Evolutionary conservation across 2,113 vertebrate genomes (phyloP).

Genomic region (Thymallus thymallus): DNA sequence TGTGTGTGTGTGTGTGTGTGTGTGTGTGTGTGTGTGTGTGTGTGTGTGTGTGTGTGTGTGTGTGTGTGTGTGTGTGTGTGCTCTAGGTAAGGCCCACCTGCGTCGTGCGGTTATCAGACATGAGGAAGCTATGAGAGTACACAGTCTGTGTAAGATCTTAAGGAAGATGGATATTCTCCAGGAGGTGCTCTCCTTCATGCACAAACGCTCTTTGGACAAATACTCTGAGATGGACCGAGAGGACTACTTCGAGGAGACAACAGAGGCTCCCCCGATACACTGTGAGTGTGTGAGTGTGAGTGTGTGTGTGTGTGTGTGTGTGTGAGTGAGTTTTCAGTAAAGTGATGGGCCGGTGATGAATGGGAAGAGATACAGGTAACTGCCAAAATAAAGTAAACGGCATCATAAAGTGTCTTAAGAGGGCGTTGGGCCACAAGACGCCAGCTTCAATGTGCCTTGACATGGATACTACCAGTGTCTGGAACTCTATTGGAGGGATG

Average conservation of each 20-base stretch:
- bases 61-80: background rate
- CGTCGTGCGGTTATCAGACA: slow-evolving; percentile 85
- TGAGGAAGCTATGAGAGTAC: slow-evolving; percentile 89
- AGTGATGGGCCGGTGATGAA: too few species aligned
- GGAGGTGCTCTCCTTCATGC: slow-evolving; percentile 79
- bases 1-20: too few species aligned
- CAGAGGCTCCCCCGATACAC: slow-evolving; percentile 83
- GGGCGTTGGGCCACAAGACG: too few species aligned
- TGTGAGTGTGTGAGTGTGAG: slow-evolving; percentile 69
- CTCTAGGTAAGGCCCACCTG: slow-evolving; percentile 88
- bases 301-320: background rate
- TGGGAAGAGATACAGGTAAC: too few species aligned
- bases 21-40: too few species aligned
- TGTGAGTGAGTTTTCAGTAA: too few species aligned
- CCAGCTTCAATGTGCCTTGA: too few species aligned
- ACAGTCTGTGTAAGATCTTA: slow-evolving; percentile 81
- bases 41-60: too few species aligned
- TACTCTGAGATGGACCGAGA: slow-evolving; percentile 88
- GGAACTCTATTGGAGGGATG: too few species aligned
- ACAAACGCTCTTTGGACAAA: slow-evolving; percentile 79
- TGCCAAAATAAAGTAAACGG: too few species aligned
- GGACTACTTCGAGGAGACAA: slow-evolving; percentile 87
- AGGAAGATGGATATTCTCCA: slow-evolving; percentile 90
- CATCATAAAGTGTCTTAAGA: too few species aligned
- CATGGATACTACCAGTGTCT: too few species aligned